These are phyloP conservation scores for Austrolebias charrua DNA, from an alignment of 2,797 vertebrate genomes.

Conservation along the genomic window DNA sequence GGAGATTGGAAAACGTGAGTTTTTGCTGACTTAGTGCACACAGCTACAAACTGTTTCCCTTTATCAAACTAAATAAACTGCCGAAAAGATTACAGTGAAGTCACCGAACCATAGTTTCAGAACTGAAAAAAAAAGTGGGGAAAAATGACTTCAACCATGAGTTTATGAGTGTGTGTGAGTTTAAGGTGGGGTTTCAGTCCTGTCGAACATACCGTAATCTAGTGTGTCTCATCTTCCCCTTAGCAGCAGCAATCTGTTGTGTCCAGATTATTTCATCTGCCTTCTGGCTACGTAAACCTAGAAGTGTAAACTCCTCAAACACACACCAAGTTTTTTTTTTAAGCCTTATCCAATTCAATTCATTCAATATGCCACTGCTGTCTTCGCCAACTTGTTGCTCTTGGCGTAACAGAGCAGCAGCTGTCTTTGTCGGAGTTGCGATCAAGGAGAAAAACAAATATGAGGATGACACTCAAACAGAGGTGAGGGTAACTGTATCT, in stretches of 20 bases:
- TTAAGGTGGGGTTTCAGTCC: slow-evolving; percentile 24
- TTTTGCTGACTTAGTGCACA: no score
- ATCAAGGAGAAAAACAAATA: slow-evolving; percentile 34
- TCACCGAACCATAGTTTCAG: no score
- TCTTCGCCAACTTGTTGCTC: slow-evolving; percentile 20
- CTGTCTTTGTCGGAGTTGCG: slow-evolving; percentile 33
- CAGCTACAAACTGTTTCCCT: not conserved
- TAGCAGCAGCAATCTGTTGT: slow-evolving; percentile 46
- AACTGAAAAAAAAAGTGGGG: not conserved
- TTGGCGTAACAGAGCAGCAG: slow-evolving; percentile 22
- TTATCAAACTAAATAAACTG: not conserved
- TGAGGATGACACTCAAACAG: not conserved
- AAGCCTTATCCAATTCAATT: slow-evolving; percentile 19
- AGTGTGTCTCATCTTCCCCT: slow-evolving; percentile 26
- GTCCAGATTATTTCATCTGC: slow-evolving; percentile 70
- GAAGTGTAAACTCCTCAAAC: slow-evolving; percentile 63
- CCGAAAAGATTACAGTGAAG: slow-evolving; percentile 8
- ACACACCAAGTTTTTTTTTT: slow-evolving; percentile 24
- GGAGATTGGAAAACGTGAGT: not conserved
- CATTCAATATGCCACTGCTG: slow-evolving; percentile 27
- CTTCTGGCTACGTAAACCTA: slow-evolving; percentile 71
- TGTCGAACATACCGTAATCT: slow-evolving; percentile 35
- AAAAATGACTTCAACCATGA: not conserved
- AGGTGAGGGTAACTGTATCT: slow-evolving; percentile 47
- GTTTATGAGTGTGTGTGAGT: slow-evolving; percentile 3